Percentiles rank a stretch among this genome's conserved stretches.
phyloP scores from a whole-genome alignment of 2,888 invertebrate species.

The Cantharis rustica region DNA sequence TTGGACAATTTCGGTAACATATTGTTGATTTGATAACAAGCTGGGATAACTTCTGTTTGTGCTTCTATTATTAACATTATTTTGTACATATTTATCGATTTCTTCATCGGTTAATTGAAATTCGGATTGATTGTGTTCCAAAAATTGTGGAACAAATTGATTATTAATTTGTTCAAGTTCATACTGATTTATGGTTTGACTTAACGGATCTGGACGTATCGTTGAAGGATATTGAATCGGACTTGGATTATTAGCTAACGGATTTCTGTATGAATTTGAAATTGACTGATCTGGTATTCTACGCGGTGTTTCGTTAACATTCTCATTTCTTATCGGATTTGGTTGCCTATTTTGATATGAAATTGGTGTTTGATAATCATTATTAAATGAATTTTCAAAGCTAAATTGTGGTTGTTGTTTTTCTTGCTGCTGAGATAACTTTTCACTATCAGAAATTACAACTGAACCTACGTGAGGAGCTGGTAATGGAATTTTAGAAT shows the following conservation, averaged over 20 bases:
- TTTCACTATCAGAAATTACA: conserved; percentile 60
- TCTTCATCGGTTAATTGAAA: neutral
- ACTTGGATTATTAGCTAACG: neutral
- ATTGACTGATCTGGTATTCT: conserved; percentile 10
- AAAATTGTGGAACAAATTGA: conserved; percentile 24
- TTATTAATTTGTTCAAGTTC: conserved; percentile 39
- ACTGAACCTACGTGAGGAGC: conserved; percentile 87
- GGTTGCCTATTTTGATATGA: conserved; percentile 3
- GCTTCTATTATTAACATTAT: neutral
- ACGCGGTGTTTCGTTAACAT: conserved; percentile 15
- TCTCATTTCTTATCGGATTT: conserved; percentile 5
- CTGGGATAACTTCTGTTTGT: neutral
- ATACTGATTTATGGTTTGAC: conserved; percentile 34
- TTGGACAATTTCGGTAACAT: neutral
- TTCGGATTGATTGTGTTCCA: conserved; percentile 1
- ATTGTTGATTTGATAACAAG: neutral
- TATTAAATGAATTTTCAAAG: conserved; percentile 6
- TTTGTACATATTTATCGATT: neutral
- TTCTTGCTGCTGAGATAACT: neutral
- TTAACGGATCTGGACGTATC: conserved; percentile 5
- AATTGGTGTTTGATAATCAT: conserved; percentile 3
- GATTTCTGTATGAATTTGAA: neutral
- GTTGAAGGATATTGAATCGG: neutral
- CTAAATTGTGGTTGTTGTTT: conserved; percentile 13
- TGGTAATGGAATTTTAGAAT: conserved; percentile 83